Evolutionary conservation across 37 sponge, comb jelly and placozoan genomes (phyloP), one percentile per base, ranked within the genome.

Genomic region (Diacarnus erythraeanus): DNA sequence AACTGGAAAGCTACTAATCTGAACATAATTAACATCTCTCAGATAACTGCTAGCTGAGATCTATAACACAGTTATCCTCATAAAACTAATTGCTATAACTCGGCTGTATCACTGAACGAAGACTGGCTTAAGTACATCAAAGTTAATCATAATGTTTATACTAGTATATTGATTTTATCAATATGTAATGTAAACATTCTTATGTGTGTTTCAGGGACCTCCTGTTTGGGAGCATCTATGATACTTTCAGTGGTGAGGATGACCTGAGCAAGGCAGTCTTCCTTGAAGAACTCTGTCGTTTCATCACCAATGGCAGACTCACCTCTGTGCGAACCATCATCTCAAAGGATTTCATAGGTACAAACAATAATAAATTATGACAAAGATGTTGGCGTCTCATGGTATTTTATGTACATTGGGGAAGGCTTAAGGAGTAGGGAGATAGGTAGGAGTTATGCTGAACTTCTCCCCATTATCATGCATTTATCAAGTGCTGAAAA

Each of bases 341-440:
- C 9, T 25, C 74, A 27, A 89, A 89, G 68, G 90, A 93, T 63
- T 86, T 93, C 38, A 74, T 93, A 43, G 89, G 92, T 88, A 59
- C 30, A 75, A 36, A n/a, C n/a, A n/a, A n/a, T n/a, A n/a, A n/a
- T n/a, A n/a, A n/a, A n/a, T n/a, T n/a, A n/a, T n/a, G 1, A 15
- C n/a, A n/a, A n/a, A n/a, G n/a, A 33, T 71, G 6, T 4, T 2
- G 1, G 30, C 51, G 15, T 6, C 27, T 79, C 3, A n/a, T n/a
- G n/a, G n/a, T n/a, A n/a, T n/a, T n/a, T n/a, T n/a, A n/a, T n/a
- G n/a, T n/a, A n/a, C n/a, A n/a, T n/a, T n/a, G n/a, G n/a, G n/a
- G n/a, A n/a, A n/a, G n/a, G n/a, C n/a, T n/a, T 56, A 15, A 20
- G 15, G 20, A 15, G 57, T 56, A 56, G 57, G 57, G 57, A 21